A percentile compares a stretch with the other conserved stretches of the same genome.
Evolutionary conservation across 2,888 invertebrate genomes (phyloP).

Genomic region (Villa cingulata): DNA sequence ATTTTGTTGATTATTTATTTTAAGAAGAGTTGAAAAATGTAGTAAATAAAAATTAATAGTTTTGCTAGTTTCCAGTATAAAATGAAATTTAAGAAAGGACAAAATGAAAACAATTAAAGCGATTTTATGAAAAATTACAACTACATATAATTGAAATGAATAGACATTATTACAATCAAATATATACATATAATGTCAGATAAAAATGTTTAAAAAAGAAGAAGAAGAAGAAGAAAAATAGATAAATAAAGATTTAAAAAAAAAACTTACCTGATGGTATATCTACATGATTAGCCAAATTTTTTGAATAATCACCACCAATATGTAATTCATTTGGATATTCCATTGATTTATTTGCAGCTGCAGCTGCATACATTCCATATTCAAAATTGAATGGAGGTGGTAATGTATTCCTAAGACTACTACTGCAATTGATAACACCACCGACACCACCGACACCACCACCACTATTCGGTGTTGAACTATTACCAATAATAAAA

Average conservation of each 20-base stretch:
- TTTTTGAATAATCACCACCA: constrained; percentile 32
- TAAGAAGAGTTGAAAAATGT: no score
- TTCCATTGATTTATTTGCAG: constrained; percentile 20
- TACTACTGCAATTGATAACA: no score
- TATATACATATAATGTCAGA: no score
- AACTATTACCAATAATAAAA: constrained; percentile 1
- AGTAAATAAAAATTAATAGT: no score
- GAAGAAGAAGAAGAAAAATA: neutral
- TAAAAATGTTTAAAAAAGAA: neutral
- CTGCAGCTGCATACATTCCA: constrained; percentile 8
- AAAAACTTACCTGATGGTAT: constrained; percentile 34
- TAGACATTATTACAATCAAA: no score
- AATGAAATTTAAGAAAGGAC: no score
- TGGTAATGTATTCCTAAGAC: constrained; percentile 12
- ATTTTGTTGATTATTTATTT: no score
- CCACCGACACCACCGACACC: constrained; percentile 10
- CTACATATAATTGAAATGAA: no score
- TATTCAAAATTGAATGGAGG: constrained; percentile 17
- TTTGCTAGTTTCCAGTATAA: no score
- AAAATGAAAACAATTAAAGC: no score
- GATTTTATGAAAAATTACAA: no score
- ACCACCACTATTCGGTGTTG: constrained; percentile 7
- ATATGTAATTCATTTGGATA: constrained; percentile 34
- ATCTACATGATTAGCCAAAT: constrained; percentile 36
- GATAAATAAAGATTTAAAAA: no score